Percentiles rank a stretch among this genome's conserved stretches.
Evolutionary conservation across 2,797 vertebrate genomes (phyloP).

Genomic region (Pelodytes ibericus): DNA sequence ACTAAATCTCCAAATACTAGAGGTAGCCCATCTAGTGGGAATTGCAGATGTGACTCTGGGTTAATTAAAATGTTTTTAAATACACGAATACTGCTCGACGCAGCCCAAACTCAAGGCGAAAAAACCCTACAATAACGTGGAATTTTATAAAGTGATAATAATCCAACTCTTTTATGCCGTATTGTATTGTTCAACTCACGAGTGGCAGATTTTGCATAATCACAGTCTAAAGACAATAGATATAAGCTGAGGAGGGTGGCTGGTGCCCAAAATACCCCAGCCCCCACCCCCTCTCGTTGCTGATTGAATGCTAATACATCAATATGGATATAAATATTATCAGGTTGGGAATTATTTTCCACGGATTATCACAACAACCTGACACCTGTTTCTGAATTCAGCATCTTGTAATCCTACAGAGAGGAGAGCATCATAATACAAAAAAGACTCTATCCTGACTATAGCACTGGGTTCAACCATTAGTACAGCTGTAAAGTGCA

Average conservation of each 20-base stretch:
- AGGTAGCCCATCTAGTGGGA: too few species aligned
- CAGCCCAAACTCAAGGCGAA: background rate
- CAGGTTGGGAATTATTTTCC: conserved; percentile 21
- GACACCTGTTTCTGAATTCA: conserved; percentile 22
- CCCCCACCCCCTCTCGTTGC: background rate
- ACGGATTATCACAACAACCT: conserved; percentile 31
- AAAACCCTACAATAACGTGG: background rate
- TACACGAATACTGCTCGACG: background rate
- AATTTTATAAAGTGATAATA: conserved; percentile 17
- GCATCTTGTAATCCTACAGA: background rate
- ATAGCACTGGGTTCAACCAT: too few species aligned
- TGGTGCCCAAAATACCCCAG: conserved; percentile 36
- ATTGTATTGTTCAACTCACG: background rate
- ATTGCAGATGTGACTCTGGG: too few species aligned
- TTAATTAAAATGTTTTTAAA: background rate
- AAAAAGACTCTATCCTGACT: too few species aligned
- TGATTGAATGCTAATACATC: conserved; percentile 32
- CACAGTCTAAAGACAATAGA: background rate
- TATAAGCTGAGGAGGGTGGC: background rate
- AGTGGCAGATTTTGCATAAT: background rate
- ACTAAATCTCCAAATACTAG: too few species aligned
- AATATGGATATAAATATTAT: conserved; percentile 55
- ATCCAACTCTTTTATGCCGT: conserved; percentile 5
- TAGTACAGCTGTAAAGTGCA: too few species aligned
- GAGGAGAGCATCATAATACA: background rate